A percentile compares a stretch with the other conserved stretches of the same genome.
These are phyloP conservation scores for Gonocerus acuteangulatus DNA, from an alignment of 2,888 invertebrate genomes.

Conservation along the genomic window DNA sequence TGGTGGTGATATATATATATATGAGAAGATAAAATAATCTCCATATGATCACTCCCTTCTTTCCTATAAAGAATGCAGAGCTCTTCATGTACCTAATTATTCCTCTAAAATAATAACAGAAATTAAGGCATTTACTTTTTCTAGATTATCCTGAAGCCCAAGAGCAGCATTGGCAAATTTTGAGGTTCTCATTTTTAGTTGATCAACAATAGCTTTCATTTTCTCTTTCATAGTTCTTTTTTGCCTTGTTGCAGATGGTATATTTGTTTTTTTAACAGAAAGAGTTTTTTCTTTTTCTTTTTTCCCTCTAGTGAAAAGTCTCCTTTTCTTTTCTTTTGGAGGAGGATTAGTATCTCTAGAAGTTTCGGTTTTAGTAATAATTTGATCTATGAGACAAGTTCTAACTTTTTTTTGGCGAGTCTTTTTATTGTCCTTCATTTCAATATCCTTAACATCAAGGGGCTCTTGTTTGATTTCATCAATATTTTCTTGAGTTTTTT, in stretches of 20 bases:
- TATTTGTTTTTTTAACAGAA: slow-evolving; percentile 43
- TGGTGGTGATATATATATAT: no score
- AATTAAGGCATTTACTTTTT: no score
- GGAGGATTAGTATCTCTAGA: slow-evolving; percentile 41
- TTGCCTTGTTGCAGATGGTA: slow-evolving; percentile 33
- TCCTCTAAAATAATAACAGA: no score
- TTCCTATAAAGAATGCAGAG: no score
- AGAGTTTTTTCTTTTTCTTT: slow-evolving; percentile 42
- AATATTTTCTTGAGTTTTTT: slow-evolving; percentile 31
- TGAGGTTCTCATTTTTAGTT: slow-evolving; percentile 35
- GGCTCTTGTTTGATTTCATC: slow-evolving; percentile 30
- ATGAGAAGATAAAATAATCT: no score
- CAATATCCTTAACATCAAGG: slow-evolving; percentile 23
- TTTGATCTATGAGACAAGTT: slow-evolving; percentile 28
- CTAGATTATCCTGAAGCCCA: slow-evolving; percentile 12
- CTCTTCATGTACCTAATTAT: no score
- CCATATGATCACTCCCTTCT: no score
- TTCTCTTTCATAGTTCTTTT: slow-evolving; percentile 38
- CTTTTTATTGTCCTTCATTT: slow-evolving; percentile 23
- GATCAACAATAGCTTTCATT: slow-evolving; percentile 38
- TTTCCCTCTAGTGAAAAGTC: slow-evolving; percentile 17
- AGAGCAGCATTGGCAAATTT: slow-evolving; percentile 11
- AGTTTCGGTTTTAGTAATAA: slow-evolving; percentile 41
- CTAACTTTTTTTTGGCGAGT: slow-evolving; percentile 26
- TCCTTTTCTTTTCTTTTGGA: slow-evolving; percentile 40